Base-by-base conservation (phyloP, 2,797 vertebrate species). In the Rhinoraja longicauda region DNA sequence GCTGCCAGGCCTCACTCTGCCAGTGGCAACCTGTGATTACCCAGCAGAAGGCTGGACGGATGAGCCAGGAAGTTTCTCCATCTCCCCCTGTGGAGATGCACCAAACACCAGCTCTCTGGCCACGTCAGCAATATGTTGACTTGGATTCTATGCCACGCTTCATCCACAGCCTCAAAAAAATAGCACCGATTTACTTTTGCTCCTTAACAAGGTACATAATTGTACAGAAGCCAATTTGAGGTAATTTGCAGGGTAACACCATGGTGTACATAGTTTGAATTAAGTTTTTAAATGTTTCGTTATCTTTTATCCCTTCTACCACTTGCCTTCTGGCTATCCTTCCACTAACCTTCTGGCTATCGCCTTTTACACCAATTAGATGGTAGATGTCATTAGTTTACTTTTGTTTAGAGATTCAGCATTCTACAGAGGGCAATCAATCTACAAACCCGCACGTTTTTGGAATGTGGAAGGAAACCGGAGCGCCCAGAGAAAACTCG, bases 81-180 rank as follows among this genome's bases (percentile, higher is more conserved):
- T 88, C 59, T 64, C 57, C 32, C 8, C 84, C 59, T 64, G 59
- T 88, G 59, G 84, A 53, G 59, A 88, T 64, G n/a, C 1, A 2
- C 59, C 84, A 88, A 84, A 29, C 59, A 88, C 4, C 62, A 88
- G n/a, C 21, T 88, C 88, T 88, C 84, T 88, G 84, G 84, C 84
- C 59, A 88, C 21, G 4, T 88, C 88, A 8, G 29, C 29, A 64
- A 19, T 64, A 64, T 29, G 32, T n/a, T 64, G 13, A 32, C 32
- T 82, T 57, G 79, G 57, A 82, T 88, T 64, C 13, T 64, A n/a
- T 88, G 84, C 29, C 32, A 2, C 88, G 84, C 32, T 88, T 64
- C 17, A 29, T 88, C 7, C n/a, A 6, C 13, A 62, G 53, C n/a
- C n/a, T n/a, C 57, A 32, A 86, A 64, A 32, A n/a, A 86, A 59